phyloP scores from a whole-genome alignment of 2,797 vertebrate genomes.

The Morelia viridis region DNA sequence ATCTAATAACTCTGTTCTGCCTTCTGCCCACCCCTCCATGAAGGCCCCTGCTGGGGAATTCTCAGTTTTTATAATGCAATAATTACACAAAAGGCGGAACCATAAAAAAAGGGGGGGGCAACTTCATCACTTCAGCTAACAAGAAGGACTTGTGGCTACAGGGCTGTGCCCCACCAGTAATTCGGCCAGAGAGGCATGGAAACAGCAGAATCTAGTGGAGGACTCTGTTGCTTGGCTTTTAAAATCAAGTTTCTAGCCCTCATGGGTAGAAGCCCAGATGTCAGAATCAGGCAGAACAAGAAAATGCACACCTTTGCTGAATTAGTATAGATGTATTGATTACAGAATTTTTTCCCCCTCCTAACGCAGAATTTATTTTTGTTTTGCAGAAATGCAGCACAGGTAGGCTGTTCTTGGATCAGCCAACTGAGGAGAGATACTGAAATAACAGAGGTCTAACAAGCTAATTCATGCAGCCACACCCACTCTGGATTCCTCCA shows the following conservation, averaged over 20 bases:
- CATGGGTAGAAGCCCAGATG: neutral
- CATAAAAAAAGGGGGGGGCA: neutral
- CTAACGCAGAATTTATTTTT: constrained; percentile 36
- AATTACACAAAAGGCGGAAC: neutral
- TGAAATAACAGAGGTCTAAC: too few relatives aligned
- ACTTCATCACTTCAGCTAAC: neutral
- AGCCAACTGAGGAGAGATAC: too few relatives aligned
- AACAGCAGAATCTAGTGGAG: too few relatives aligned
- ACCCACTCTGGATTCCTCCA: too few relatives aligned
- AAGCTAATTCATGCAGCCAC: too few relatives aligned
- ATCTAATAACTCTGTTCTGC: neutral
- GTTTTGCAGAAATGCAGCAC: too few relatives aligned
- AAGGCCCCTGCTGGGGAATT: neutral
- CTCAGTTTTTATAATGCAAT: neutral
- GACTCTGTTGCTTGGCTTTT: neutral
- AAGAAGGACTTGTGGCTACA: neutral
- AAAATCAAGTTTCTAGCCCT: neutral
- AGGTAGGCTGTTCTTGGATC: too few relatives aligned
- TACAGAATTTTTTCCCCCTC: neutral
- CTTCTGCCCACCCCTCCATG: neutral
- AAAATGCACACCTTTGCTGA: neutral
- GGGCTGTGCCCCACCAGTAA: neutral
- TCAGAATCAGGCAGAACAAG: too few relatives aligned
- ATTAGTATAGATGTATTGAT: constrained; percentile 3
- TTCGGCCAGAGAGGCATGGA: neutral